Percentiles rank a stretch among this genome's conserved stretches.
These are phyloP conservation scores for Eledona agricola DNA, from an alignment of 2,888 invertebrate genomes.

Conservation along the genomic window DNA sequence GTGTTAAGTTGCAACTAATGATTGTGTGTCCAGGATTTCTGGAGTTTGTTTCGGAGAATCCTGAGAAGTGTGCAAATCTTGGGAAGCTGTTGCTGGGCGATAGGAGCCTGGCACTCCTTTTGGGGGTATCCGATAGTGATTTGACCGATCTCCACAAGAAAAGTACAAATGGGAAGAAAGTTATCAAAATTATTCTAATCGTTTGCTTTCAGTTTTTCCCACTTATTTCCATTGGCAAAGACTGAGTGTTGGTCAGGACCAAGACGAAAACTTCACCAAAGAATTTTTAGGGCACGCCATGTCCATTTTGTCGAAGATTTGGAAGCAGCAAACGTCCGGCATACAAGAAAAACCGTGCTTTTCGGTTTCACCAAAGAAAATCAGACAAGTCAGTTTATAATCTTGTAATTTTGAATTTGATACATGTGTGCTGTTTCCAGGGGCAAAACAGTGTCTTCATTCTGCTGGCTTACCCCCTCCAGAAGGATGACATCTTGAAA, in stretches of 20 bases:
- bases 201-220: slow-evolving; percentile 71
- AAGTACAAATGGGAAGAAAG: slow-evolving; percentile 61
- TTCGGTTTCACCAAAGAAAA: slow-evolving; percentile 79
- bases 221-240: slow-evolving; percentile 83
- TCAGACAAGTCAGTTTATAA: slow-evolving; percentile 75
- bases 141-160: slow-evolving; percentile 74
- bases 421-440: slow-evolving; percentile 60
- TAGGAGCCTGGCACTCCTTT: slow-evolving; percentile 79
- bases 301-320: slow-evolving; percentile 72
- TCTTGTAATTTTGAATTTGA: neutral
- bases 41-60: slow-evolving; percentile 68
- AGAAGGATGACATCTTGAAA: slow-evolving; percentile 78
- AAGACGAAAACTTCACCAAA: slow-evolving; percentile 84
- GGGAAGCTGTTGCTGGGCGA: slow-evolving; percentile 73
- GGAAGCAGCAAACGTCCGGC: slow-evolving; percentile 62
- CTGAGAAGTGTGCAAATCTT: slow-evolving; percentile 65
- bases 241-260: slow-evolving; percentile 78
- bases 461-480: slow-evolving; percentile 79
- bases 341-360: slow-evolving; percentile 69
- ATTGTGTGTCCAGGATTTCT: slow-evolving; percentile 81
- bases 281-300: slow-evolving; percentile 85
- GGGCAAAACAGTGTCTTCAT: slow-evolving; percentile 86
- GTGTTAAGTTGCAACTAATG: slow-evolving; percentile 80
- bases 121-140: slow-evolving; percentile 80
- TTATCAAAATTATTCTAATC: neutral